These are phyloP conservation scores for Antrozous pallidus DNA, from an alignment of 2,797 vertebrate genomes.

Conservation along the genomic window DNA sequence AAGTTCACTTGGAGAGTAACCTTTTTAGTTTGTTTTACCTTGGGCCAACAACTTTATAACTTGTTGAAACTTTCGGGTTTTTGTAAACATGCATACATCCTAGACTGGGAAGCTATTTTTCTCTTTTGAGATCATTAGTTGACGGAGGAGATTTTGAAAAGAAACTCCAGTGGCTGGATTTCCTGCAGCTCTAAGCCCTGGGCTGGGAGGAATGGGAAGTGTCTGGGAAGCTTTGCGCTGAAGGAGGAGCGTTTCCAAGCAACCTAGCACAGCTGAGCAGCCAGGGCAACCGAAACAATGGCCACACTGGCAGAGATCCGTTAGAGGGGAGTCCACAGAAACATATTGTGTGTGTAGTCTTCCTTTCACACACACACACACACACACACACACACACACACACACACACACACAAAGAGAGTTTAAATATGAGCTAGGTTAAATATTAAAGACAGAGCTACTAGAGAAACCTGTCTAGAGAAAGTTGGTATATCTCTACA, in stretches of 20 bases:
- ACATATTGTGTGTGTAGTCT: slow-evolving; percentile 37
- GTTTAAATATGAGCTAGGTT: slow-evolving; percentile 15
- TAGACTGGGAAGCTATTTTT: slow-evolving; percentile 48
- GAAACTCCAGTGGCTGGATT: slow-evolving; percentile 70
- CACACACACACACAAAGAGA: background rate
- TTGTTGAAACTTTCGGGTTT: slow-evolving; percentile 39
- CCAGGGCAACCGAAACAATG: slow-evolving; percentile 80
- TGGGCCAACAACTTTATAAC: background rate
- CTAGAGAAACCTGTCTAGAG: slow-evolving; percentile 57
- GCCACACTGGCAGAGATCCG: slow-evolving; percentile 75
- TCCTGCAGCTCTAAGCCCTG: slow-evolving; percentile 72
- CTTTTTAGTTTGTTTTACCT: background rate
- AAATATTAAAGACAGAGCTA: slow-evolving; percentile 52
- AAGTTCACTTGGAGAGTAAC: background rate
- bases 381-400: background rate
- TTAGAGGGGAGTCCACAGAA: slow-evolving; percentile 74
- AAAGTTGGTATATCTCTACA: background rate
- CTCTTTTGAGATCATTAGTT: slow-evolving; percentile 75
- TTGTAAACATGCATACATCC: background rate
- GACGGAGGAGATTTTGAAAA: slow-evolving; percentile 74
- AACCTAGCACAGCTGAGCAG: slow-evolving; percentile 81
- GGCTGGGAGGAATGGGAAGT: slow-evolving; percentile 71
- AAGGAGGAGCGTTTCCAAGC: slow-evolving; percentile 81
- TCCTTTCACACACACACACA: background rate
- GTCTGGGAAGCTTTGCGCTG: slow-evolving; percentile 72